phyloP scores from a whole-genome alignment of 2,113 vertebrate species.

The Kobus ellipsiprymnus region DNA sequence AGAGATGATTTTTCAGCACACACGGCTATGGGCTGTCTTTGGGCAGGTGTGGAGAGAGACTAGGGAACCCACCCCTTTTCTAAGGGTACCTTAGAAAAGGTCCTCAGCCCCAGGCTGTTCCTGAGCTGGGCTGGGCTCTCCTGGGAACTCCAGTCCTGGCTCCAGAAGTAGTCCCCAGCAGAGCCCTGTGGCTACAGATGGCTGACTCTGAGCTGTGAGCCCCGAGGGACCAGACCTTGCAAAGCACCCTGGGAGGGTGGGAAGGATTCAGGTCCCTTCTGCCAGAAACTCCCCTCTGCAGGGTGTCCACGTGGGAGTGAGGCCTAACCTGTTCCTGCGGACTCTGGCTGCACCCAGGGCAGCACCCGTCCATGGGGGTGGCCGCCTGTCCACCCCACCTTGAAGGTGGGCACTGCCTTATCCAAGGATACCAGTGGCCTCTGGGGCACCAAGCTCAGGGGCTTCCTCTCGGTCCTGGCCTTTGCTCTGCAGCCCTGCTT shows the following conservation, averaged over 20 bases:
- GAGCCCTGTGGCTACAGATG: background rate
- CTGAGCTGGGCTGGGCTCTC: background rate
- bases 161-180: background rate
- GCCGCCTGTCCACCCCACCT: background rate
- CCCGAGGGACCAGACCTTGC: background rate
- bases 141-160: background rate
- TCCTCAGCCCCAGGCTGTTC: background rate
- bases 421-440: background rate
- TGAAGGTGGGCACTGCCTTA: background rate
- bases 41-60: background rate
- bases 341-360: background rate
- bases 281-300: accelerated
- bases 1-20: background rate
- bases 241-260: background rate
- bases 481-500: background rate
- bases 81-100: background rate
- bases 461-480: background rate
- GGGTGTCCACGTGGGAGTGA: background rate
- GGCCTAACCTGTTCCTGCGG: background rate
- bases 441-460: background rate
- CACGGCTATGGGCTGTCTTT: background rate
- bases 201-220: background rate
- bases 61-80: background rate
- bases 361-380: background rate
- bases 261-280: background rate